phyloP scores from a whole-genome alignment of 1,140 invertebrate genomes.

The Subanguina moxae region DNA sequence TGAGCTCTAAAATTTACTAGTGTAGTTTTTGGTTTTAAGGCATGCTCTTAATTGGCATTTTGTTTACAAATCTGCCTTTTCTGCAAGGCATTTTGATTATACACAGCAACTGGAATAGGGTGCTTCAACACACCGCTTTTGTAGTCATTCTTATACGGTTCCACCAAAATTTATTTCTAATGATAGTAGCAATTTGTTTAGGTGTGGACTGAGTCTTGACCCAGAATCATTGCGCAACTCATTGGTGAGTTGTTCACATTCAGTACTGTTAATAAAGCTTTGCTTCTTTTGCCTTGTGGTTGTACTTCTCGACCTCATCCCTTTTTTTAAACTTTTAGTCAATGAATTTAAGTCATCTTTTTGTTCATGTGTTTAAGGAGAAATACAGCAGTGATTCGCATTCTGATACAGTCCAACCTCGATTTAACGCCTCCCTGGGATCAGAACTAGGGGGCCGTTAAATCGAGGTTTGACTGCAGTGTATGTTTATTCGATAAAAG shows the following conservation, averaged over 20 bases:
- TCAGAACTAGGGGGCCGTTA: no score
- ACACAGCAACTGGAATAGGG: constrained; percentile 60
- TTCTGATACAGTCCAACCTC: no score
- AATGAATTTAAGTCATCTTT: no score
- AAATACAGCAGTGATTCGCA: no score
- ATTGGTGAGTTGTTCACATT: constrained; percentile 60
- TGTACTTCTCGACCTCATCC: no score
- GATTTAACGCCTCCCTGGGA: no score
- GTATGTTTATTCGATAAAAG: no score
- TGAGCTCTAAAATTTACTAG: neutral
- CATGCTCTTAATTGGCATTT: constrained; percentile 65
- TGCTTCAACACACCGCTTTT: constrained; percentile 42
- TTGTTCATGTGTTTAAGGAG: no score
- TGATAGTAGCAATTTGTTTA: neutral
- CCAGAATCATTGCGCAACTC: constrained; percentile 70
- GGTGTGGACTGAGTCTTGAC: constrained; percentile 80
- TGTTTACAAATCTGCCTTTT: constrained; percentile 74
- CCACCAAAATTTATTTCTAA: neutral
- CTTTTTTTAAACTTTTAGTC: no score
- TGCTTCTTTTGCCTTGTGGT: no score
- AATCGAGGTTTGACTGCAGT: no score
- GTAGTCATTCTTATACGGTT: constrained; percentile 78
- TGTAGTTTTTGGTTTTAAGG: constrained; percentile 12
- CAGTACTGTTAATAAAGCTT: no score
- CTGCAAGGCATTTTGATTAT: constrained; percentile 52